A percentile compares a stretch with the other conserved stretches of the same genome.
phyloP scores from a whole-genome alignment of 2,888 invertebrate species.

The Dromius quadrimaculatus region DNA sequence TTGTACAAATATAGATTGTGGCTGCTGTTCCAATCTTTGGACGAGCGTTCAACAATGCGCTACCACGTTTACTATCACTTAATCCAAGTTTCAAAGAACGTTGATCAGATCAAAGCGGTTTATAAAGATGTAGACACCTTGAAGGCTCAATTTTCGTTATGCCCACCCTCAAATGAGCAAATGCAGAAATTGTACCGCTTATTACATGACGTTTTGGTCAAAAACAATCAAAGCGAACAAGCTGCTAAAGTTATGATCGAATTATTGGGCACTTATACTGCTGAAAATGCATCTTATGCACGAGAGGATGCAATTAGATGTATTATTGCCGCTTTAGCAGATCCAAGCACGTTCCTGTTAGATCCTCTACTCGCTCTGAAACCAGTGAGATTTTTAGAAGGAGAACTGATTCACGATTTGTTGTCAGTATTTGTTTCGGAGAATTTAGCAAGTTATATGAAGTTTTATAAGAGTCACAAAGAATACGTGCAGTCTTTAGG shows the following conservation, averaged over 20 bases:
- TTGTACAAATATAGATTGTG: conserved; percentile 74
- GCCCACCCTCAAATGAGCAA: conserved; percentile 88
- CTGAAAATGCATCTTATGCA: conserved; percentile 96
- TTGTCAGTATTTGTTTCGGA: conserved; percentile 95
- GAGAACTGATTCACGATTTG: conserved; percentile 94
- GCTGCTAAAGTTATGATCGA: conserved; percentile 98
- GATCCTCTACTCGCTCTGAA: conserved; percentile 94
- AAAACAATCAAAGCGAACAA: conserved; percentile 89
- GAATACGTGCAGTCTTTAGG: conserved; percentile 86
- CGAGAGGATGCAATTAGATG: conserved; percentile 97
- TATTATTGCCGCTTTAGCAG: conserved; percentile 94
- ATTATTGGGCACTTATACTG: conserved; percentile 94
- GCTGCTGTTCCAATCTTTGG: conserved; percentile 92
- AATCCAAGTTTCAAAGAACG: conserved; percentile 88
- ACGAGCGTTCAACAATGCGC: conserved; percentile 84
- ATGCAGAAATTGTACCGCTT: conserved; percentile 91
- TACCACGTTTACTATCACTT: conserved; percentile 95
- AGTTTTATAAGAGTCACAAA: conserved; percentile 92
- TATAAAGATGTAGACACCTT: conserved; percentile 88
- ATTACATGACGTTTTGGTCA: conserved; percentile 88
- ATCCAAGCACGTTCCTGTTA: conserved; percentile 94
- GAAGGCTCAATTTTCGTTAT: conserved; percentile 82
- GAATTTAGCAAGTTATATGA: conserved; percentile 90
- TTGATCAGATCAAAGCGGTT: conserved; percentile 86
- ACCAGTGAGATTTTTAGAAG: conserved; percentile 95